Conservation (phyloP, 2,113 vertebrate species). For the Phodopus roborovskii region DNA sequence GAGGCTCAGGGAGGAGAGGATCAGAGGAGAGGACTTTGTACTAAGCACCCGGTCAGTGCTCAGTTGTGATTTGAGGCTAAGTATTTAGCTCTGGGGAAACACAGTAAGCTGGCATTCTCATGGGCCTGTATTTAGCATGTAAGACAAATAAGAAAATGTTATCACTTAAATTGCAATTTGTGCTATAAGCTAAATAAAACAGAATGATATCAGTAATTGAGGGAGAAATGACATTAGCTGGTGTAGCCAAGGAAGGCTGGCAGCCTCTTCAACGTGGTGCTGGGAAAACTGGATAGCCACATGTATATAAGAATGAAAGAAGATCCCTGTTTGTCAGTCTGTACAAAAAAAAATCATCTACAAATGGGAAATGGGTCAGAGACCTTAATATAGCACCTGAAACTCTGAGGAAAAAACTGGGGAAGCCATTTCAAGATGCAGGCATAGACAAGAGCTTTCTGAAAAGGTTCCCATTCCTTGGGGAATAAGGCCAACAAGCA, state of each 20-base stretch:
- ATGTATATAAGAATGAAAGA: background rate
- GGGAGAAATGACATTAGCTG: background rate
- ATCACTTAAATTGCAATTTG: background rate
- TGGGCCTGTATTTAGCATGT: background rate
- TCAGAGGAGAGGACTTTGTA: background rate
- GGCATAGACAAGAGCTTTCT: background rate
- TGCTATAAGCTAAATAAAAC: constrained; percentile 27
- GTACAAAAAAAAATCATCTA: background rate
- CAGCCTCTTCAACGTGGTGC: background rate
- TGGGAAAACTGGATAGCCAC: background rate
- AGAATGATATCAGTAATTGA: background rate
- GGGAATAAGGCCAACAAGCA: background rate
- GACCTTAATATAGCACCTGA: background rate
- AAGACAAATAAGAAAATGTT: constrained; percentile 37
- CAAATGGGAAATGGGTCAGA: background rate
- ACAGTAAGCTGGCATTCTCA: background rate
- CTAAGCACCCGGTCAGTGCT: background rate
- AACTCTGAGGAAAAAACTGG: background rate
- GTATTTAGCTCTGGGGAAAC: background rate
- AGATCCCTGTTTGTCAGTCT: background rate
- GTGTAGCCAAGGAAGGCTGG: background rate
- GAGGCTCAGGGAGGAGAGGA: background rate
- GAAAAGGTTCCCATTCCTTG: background rate
- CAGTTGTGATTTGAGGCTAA: background rate
- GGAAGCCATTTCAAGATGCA: background rate